Percentiles rank a stretch among this genome's conserved stretches.
Conservation (phyloP, 2,888 invertebrate genomes). For the Spodoptera picta region DNA sequence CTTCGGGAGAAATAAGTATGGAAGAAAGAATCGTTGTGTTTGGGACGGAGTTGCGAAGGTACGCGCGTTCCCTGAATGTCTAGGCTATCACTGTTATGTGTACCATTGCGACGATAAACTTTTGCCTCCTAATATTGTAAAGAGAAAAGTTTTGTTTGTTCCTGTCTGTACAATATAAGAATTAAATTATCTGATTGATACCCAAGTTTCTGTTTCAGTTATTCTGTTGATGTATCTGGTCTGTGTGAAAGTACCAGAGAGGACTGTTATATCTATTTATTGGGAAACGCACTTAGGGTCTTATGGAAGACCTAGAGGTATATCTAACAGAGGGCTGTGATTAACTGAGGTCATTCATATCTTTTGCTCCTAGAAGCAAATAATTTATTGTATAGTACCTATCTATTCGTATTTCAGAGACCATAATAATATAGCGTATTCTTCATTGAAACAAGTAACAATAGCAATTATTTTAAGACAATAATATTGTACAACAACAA, state of each 20-base stretch:
- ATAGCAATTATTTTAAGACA: too few relatives aligned
- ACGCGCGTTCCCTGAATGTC: constrained; percentile 17
- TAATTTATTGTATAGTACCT: neutral
- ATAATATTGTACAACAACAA: too few relatives aligned
- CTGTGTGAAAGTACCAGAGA: neutral
- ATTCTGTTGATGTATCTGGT: neutral
- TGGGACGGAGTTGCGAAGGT: constrained; percentile 39
- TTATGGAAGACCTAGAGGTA: neutral
- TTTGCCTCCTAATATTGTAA: constrained; percentile 31
- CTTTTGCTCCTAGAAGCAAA: neutral
- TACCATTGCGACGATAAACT: constrained; percentile 4
- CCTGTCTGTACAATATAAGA: neutral
- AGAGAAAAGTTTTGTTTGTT: constrained; percentile 35
- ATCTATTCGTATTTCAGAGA: neutral
- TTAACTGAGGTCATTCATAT: constrained; percentile 1
- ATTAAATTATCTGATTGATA: constrained; percentile 1
- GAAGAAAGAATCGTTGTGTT: constrained; percentile 50
- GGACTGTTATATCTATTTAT: neutral
- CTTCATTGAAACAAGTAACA: constrained; percentile 2
- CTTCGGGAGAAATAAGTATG: constrained; percentile 44
- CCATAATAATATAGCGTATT: too few relatives aligned
- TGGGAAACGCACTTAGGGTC: neutral
- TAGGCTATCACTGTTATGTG: constrained; percentile 18
- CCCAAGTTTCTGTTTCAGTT: neutral
- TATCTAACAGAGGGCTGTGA: neutral